Conservation (phyloP, 1,140 invertebrate genomes). For the Drosophila jambulina region DNA sequence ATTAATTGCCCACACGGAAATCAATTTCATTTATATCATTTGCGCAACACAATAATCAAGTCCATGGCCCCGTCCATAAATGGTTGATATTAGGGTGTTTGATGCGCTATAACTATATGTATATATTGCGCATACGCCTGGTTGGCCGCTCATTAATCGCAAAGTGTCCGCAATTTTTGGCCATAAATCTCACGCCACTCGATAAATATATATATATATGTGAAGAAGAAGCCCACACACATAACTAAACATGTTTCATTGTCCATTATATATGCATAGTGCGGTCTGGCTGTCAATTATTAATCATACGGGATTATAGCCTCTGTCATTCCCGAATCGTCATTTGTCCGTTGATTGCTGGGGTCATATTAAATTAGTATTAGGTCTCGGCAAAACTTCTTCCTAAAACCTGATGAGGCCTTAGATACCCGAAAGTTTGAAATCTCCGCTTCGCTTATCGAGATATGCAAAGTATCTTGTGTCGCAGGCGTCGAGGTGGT, state of each 20-base stretch:
- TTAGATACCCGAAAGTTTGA: constrained; percentile 9
- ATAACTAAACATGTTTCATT: constrained; percentile 1
- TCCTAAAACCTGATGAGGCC: constrained; percentile 8
- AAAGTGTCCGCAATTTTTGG: constrained; percentile 64
- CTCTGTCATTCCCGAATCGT: constrained; percentile 30
- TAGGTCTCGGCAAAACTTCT: constrained; percentile 16
- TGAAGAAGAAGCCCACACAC: constrained; percentile 16
- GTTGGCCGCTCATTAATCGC: constrained; percentile 60
- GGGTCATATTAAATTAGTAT: constrained; percentile 60
- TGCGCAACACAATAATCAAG: constrained; percentile 4
- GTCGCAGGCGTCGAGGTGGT: constrained; percentile 20
- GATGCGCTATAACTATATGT: constrained; percentile 11
- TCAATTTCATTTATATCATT: constrained; percentile 44
- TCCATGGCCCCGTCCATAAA: constrained; percentile 18
- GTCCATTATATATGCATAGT: constrained; percentile 26
- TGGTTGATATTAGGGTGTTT: constrained; percentile 10
- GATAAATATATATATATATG: constrained; percentile 37
- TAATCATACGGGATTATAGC: constrained; percentile 62
- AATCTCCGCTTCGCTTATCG: constrained; percentile 34
- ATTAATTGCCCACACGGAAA: constrained; percentile 36
- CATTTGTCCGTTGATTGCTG: constrained; percentile 31
- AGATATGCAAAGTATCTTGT: constrained; percentile 54
- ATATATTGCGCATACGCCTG: constrained; percentile 48
- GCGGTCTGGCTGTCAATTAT: constrained; percentile 63
- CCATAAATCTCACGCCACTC: constrained; percentile 63